These are phyloP conservation scores for Botia almorhae DNA, from an alignment of 2,797 vertebrate genomes.

Conservation along the genomic window DNA sequence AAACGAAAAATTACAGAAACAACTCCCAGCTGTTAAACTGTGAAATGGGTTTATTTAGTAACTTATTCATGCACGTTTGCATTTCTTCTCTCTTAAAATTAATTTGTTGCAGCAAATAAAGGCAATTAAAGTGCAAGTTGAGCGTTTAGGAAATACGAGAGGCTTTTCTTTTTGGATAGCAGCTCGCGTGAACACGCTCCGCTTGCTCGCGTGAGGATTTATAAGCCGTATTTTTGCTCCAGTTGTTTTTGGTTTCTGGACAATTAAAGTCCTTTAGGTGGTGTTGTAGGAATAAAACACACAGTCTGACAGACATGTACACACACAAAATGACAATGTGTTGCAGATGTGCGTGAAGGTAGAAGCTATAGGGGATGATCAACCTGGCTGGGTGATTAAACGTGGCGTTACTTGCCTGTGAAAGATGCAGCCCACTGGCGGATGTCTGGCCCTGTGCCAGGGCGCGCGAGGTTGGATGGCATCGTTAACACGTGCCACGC, in stretches of 20 bases:
- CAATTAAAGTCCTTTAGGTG: slow-evolving; percentile 17
- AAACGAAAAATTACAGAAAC: slow-evolving; percentile 81
- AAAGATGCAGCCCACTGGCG: slow-evolving; percentile 55
- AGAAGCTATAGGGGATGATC: slow-evolving; percentile 47
- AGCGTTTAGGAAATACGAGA: slow-evolving; percentile 40
- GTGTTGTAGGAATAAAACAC: slow-evolving; percentile 14
- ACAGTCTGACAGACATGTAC: slow-evolving; percentile 35
- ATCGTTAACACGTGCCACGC: slow-evolving; percentile 52
- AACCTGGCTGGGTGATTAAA: slow-evolving; percentile 59
- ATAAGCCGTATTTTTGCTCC: background rate
- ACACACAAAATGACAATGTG: slow-evolving; percentile 40
- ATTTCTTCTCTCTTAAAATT: slow-evolving; percentile 58
- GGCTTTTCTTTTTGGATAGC: background rate
- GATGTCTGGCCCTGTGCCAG: slow-evolving; percentile 55
- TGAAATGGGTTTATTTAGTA: slow-evolving; percentile 76
- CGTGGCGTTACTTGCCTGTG: slow-evolving; percentile 50
- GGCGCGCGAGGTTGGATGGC: slow-evolving; percentile 34
- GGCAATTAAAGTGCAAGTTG: slow-evolving; percentile 66
- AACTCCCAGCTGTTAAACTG: slow-evolving; percentile 81
- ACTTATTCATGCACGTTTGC: slow-evolving; percentile 78
- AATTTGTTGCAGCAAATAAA: slow-evolving; percentile 72
- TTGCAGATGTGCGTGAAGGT: slow-evolving; percentile 23
- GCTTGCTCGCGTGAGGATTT: background rate
- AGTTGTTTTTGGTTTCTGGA: background rate
- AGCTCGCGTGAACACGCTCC: background rate